Evolutionary conservation across 2,888 invertebrate species (phyloP).

Genomic region (Charanyca ferruginea): DNA sequence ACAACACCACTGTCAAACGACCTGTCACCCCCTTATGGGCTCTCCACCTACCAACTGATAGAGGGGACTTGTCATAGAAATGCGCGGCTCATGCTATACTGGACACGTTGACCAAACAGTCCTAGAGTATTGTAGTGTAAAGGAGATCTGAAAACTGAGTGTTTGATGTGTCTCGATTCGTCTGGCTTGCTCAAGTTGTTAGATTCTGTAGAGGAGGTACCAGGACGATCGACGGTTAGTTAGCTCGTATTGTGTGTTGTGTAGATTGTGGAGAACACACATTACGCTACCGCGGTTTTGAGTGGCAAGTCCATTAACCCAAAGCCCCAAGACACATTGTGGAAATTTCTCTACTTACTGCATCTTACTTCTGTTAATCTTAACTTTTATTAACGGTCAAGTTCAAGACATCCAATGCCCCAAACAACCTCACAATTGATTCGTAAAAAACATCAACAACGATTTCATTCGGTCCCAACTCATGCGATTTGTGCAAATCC

Average conservation of each 20-base stretch:
- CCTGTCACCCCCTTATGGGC: slow-evolving; percentile 55
- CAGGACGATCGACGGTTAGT: not conserved
- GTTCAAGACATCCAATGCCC: not conserved
- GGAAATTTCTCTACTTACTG: too few relatives aligned
- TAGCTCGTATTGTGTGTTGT: slow-evolving; percentile 1
- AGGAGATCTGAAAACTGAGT: slow-evolving; percentile 74
- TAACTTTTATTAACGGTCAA: slow-evolving; percentile 47
- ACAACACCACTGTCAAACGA: slow-evolving; percentile 73
- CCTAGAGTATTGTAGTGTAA: slow-evolving; percentile 67
- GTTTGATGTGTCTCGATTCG: slow-evolving; percentile 62
- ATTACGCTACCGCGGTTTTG: not conserved
- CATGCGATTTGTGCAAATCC: slow-evolving; percentile 10
- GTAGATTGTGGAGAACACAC: not conserved
- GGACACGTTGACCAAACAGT: slow-evolving; percentile 67
- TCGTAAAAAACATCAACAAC: not conserved
- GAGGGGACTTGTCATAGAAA: slow-evolving; percentile 63
- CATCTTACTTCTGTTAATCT: not conserved
- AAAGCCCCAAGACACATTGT: too few relatives aligned
- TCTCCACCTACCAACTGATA: slow-evolving; percentile 27
- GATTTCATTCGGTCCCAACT: not conserved
- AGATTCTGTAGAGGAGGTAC: slow-evolving; percentile 17
- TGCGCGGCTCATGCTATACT: slow-evolving; percentile 64
- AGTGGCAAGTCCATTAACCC: not conserved
- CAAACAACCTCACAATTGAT: not conserved
- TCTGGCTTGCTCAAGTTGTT: slow-evolving; percentile 50